Conservation (phyloP, 2,797 vertebrate genomes). For the Molossus molossus region DNA sequence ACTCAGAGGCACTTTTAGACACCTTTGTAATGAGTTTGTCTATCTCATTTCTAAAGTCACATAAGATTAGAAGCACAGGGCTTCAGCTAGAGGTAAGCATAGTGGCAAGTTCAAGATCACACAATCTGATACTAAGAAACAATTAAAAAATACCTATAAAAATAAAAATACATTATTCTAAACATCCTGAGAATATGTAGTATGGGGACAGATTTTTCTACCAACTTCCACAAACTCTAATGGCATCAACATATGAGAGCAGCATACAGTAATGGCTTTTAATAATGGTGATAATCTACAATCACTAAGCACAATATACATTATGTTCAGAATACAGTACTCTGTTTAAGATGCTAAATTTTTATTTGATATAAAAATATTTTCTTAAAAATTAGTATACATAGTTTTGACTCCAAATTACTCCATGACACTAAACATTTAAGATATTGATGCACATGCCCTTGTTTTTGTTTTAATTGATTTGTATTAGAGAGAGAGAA, state of each 20-base stretch:
- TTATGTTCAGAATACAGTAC: slow-evolving; percentile 2
- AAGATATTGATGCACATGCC: background rate
- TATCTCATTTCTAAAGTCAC: slow-evolving; percentile 18
- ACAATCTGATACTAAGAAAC: slow-evolving; percentile 14
- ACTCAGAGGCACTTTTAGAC: slow-evolving; percentile 1
- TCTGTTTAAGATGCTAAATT: slow-evolving; percentile 10
- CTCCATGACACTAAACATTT: background rate
- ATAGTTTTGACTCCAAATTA: slow-evolving; percentile 30
- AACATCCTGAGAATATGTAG: background rate
- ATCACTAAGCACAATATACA: slow-evolving; percentile 26
- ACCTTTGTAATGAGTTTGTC: background rate
- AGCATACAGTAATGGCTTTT: slow-evolving; percentile 19
- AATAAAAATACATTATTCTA: background rate
- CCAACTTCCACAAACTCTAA: background rate
- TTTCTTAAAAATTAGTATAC: background rate
- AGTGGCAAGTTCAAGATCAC: background rate
- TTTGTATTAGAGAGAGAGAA: too few relatives aligned
- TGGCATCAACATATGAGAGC: background rate
- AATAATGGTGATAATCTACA: slow-evolving; percentile 24
- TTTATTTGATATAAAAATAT: slow-evolving; percentile 32
- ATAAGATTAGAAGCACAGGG: background rate
- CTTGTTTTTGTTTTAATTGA: background rate
- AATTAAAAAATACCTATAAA: background rate
- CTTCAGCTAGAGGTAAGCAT: background rate
- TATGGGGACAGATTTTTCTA: background rate